Percentiles rank a stretch among this genome's conserved stretches.
Conservation (phyloP, 2,113 vertebrate species). For the Odocoileus hemionus region DNA sequence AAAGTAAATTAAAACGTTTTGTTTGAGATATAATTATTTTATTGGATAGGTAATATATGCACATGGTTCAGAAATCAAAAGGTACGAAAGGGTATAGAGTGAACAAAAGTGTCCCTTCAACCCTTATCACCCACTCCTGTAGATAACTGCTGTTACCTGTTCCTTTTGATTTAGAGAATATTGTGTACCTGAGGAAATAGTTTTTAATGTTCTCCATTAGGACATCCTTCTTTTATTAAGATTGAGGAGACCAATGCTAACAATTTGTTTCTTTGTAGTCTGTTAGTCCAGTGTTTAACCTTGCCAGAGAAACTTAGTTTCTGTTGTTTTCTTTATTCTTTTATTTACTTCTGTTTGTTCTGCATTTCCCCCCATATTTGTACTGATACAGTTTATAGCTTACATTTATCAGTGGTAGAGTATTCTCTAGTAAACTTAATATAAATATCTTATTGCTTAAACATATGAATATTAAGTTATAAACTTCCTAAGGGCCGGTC, state of each 20-base stretch:
- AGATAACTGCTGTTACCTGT: not conserved
- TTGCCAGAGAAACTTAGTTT: not conserved
- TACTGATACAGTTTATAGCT: constrained; percentile 1
- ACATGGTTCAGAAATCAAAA: constrained; percentile 52
- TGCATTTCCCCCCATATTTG: not conserved
- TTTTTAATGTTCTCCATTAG: not conserved
- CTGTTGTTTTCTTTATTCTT: not conserved
- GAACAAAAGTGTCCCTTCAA: constrained; percentile 24
- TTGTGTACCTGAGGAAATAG: not conserved
- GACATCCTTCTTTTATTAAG: not conserved
- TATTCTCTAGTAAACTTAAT: not conserved
- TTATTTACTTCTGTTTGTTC: not conserved
- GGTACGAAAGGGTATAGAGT: constrained; percentile 30
- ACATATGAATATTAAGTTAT: not conserved
- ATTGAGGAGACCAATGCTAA: not conserved
- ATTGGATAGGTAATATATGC: constrained; percentile 40
- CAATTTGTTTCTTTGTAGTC: not conserved
- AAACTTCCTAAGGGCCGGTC: constrained; percentile 16
- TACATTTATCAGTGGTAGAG: not conserved
- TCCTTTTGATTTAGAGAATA: constrained; percentile 23
- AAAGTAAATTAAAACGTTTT: not conserved
- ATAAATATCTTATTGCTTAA: constrained; percentile 15
- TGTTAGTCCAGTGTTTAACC: not conserved
- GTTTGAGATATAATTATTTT: not conserved
- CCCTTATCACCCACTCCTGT: not conserved